These are phyloP conservation scores for Cheilosia variabilis DNA, from an alignment of 2,888 invertebrate genomes.

Conservation along the genomic window DNA sequence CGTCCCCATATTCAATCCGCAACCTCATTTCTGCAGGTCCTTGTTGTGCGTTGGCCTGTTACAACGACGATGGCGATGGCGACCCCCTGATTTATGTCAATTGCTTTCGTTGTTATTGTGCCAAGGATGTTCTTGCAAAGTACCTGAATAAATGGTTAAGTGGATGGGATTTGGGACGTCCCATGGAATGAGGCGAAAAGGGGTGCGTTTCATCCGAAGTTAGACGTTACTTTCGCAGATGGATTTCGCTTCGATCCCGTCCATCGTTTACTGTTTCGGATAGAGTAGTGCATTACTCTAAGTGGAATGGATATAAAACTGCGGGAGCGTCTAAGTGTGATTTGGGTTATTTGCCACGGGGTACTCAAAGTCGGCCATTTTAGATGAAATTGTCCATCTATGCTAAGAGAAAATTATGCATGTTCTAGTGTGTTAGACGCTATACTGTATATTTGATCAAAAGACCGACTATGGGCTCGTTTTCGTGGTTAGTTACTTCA, in stretches of 20 bases:
- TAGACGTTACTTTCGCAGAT: constrained; percentile 29
- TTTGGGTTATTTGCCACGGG: background rate
- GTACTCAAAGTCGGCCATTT: no score
- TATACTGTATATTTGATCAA: no score
- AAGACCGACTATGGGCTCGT: no score
- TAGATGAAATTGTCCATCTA: background rate
- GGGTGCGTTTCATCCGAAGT: background rate
- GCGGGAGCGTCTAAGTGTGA: background rate
- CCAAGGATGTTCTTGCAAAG: constrained; percentile 61
- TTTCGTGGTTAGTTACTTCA: no score
- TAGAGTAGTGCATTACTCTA: background rate
- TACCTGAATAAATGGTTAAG: constrained; percentile 56
- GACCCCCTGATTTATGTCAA: constrained; percentile 74
- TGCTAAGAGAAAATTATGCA: no score
- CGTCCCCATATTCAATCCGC: background rate
- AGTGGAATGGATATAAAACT: background rate
- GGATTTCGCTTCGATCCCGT: constrained; percentile 26
- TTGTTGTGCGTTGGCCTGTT: constrained; percentile 48
- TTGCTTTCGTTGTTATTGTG: constrained; percentile 68
- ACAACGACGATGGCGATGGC: constrained; percentile 65
- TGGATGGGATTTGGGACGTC: constrained; percentile 40
- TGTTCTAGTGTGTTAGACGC: no score
- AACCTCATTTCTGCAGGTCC: constrained; percentile 24
- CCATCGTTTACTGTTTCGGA: background rate
- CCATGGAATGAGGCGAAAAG: background rate